Base-by-base conservation (phyloP, 2,113 vertebrate genomes). In the Pantherophis guttatus region DNA sequence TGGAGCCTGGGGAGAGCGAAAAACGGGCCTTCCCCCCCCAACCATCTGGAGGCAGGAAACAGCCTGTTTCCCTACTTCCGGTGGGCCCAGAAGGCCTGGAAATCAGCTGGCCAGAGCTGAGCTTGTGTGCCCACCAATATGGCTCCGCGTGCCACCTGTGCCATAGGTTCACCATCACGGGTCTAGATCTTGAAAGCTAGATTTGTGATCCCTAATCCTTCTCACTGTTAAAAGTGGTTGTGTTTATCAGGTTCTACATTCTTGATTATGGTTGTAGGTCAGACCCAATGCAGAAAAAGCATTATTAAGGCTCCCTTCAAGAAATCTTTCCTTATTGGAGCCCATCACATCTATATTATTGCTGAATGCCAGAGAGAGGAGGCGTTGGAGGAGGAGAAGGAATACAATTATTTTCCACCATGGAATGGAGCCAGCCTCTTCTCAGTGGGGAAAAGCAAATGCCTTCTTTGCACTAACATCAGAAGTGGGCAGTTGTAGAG, bases 401-500 rank as follows among this genome's bases (percentile, higher is more conserved):
- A 50, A 90, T 44, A 87, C 58, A 39, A 5, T 90, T n/a, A 9
- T 87, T 95, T 95, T 93, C 94, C 75, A 44, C 0, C 33, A 75
- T 15, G 50, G 86, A 62, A 57, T 44, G 19, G 3, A 13, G 26
- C 92, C 70, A 86, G 50, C 39, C 86, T 52, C 50, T 55, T n/a
- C 55, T 85, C 90, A 87, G n/a, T 26, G 10, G 85, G 75, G 33
- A 13, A 13, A 88, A 11, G 1, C n/a, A 75, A 86, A 91, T 44
- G 55, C 86, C 86, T 44, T 70, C 29, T 52, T 57, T 86, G 50
- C 87, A 89, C n/a, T 90, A 33, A 29, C 91, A 92, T 92, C 87
- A 94, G 92, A 93, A 89, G 91, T 92, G 91, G 87, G 3, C 39
- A 21, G 3, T 91, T 87, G 58, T 65, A 90, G 91, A 94, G 58